These are phyloP conservation scores for Tanytarsus gracilentus DNA, from an alignment of 2,888 invertebrate genomes.

Conservation along the genomic window DNA sequence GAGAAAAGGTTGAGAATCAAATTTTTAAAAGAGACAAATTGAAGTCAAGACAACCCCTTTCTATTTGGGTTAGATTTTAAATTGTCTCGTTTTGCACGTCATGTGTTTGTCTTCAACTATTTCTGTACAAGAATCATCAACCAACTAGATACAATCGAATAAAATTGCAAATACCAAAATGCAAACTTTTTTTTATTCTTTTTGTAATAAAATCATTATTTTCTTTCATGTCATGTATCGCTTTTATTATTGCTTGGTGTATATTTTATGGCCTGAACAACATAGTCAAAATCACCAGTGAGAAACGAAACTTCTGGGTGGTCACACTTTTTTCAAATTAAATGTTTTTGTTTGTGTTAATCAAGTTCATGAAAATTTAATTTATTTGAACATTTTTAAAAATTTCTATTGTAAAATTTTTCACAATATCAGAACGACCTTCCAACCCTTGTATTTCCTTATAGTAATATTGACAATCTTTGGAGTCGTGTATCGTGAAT, in stretches of 20 bases:
- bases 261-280: conserved; percentile 26
- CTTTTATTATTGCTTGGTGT: conserved; percentile 27
- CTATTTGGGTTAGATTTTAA: too few relatives aligned
- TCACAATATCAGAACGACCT: background rate
- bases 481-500: conserved; percentile 20
- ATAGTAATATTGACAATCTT: conserved; percentile 5
- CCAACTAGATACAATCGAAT: background rate
- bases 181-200: conserved; percentile 14
- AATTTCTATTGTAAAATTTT: background rate
- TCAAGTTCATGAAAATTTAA: too few relatives aligned
- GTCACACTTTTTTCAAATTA: too few relatives aligned
- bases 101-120: conserved; percentile 8
- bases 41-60: too few relatives aligned
- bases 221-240: conserved; percentile 29
- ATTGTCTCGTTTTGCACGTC: conserved; percentile 6
- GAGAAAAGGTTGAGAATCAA: too few relatives aligned
- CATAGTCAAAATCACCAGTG: conserved; percentile 5
- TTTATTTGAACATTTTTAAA: too few relatives aligned
- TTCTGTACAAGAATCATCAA: background rate
- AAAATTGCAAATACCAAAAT: conserved; percentile 15
- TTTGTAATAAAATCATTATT: conserved; percentile 24
- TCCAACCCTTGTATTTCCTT: background rate
- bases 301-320: too few relatives aligned
- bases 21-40: too few relatives aligned
- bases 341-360: too few relatives aligned